phyloP scores from a whole-genome alignment of 2,113 vertebrate species.

The Xiphophorus maculatus region DNA sequence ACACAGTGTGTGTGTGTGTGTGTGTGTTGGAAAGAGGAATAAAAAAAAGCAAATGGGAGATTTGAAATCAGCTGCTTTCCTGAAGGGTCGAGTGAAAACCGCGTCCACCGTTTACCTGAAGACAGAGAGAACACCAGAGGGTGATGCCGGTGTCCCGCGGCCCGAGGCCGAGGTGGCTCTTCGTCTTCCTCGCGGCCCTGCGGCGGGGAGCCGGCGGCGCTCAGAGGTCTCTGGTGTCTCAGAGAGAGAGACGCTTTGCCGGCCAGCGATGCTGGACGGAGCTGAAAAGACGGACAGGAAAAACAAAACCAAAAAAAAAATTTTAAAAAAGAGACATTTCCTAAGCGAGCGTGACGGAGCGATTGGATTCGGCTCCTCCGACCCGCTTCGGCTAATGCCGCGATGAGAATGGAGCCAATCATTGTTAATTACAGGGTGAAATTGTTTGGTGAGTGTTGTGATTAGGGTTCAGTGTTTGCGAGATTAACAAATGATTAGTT shows the following conservation, averaged over 20 bases:
- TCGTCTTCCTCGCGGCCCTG: conserved; percentile 81
- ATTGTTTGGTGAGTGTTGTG: conserved; percentile 92
- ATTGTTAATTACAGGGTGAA: conserved; percentile 93
- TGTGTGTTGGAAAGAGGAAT: too few relatives aligned
- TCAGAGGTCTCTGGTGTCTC: conserved; percentile 84
- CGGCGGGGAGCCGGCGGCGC: conserved; percentile 82
- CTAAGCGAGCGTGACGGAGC: conserved; percentile 85
- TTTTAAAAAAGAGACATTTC: conserved; percentile 51
- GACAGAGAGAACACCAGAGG: conserved; percentile 85
- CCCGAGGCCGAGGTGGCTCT: conserved; percentile 60
- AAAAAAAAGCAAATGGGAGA: not conserved
- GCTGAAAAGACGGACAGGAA: conserved; percentile 28
- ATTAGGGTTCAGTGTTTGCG: conserved; percentile 87
- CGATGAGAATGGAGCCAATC: conserved; percentile 88
- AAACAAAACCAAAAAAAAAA: conserved; percentile 31
- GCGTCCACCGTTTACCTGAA: conserved; percentile 81
- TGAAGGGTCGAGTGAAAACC: not conserved
- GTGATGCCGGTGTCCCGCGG: conserved; percentile 86
- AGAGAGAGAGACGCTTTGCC: conserved; percentile 83
- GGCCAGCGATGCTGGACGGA: conserved; percentile 81
- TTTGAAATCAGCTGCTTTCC: not conserved
- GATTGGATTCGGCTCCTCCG: conserved; percentile 85
- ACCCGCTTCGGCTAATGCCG: conserved; percentile 87
- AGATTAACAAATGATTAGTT: conserved; percentile 92
- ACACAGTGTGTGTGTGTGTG: not conserved